Base-by-base conservation (phyloP, 2,797 vertebrate genomes). In the Tarsius wallacei region DNA sequence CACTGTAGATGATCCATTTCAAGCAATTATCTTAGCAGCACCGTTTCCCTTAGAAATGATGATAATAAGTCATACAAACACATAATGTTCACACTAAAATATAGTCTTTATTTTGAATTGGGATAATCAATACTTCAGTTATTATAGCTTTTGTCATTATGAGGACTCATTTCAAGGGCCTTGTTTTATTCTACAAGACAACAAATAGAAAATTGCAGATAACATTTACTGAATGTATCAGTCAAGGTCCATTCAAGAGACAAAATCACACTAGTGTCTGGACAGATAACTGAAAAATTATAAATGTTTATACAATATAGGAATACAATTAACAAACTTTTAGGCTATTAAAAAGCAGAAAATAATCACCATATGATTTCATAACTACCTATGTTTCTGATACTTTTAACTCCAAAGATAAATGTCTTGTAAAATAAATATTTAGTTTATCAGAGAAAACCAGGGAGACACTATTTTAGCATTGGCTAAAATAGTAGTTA, bases 361-460 rank as follows among this genome's bases (percentile, higher is more conserved):
- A 33, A 47, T 51, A 42, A 42, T 91, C 6, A 47, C 5, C 26
- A 19, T 66, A 10, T 53, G 42, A 36, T 87, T 90, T 51, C 21
- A 42, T n/a, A 51, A 59, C 64, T 47, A n/a, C 42, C 12, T 36
- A 1, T 26, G 4, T 42, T 61, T 87, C 42, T 31, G 21, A 68
- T 87, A 7, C 12, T 77, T 96, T 90, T 77, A 36, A 57, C 55
- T 70, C 2, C 68, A 77, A 85, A 76, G 9, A 4, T 82, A 78
- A 80, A 14, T 26, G 59, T 9, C 53, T 53, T 88, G 0, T 31
- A 80, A 66, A 68, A 90, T 28, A 78, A 49, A 28, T 70, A 77
- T 28, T 88, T 15, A 51, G 7, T 71, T 94, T 94, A 42, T 92
- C 16, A 87, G 33, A 82, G 61, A 55, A 94, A 91, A 55, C 49